A percentile compares a stretch with the other conserved stretches of the same genome.
phyloP scores from a whole-genome alignment of 2,797 vertebrate species.

The Dallia pectoralis region DNA sequence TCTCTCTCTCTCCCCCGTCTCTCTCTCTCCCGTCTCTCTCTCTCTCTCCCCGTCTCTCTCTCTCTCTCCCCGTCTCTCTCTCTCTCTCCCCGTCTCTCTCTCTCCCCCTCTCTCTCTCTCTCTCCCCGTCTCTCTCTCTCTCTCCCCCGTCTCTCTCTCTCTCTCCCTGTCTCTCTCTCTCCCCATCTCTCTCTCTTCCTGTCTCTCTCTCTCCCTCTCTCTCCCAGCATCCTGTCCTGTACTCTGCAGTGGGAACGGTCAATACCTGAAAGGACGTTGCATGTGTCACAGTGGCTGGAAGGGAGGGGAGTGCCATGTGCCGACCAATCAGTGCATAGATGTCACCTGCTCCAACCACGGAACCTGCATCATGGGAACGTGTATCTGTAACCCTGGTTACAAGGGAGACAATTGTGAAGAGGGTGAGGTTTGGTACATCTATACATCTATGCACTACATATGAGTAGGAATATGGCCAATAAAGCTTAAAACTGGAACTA shows the following conservation, averaged over 20 bases:
- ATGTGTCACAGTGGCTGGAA: slow-evolving; percentile 99
- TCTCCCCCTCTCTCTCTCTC: too few species aligned
- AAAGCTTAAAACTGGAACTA: too few species aligned
- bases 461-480: too few species aligned
- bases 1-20: too few species aligned
- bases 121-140: too few species aligned
- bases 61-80: too few species aligned
- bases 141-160: too few species aligned
- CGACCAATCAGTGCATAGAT: slow-evolving; percentile 95
- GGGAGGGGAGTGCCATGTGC: slow-evolving; percentile 93
- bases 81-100: not conserved
- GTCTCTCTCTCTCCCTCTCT: slow-evolving; percentile 14
- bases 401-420: slow-evolving; percentile 82
- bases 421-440: slow-evolving; percentile 51
- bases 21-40: not conserved
- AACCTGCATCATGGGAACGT: slow-evolving; percentile 95
- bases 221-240: slow-evolving; percentile 90
- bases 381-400: slow-evolving; percentile 94
- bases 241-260: slow-evolving; percentile 96
- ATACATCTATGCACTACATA: too few species aligned
- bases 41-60: not conserved
- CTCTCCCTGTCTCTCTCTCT: slow-evolving; percentile 3
- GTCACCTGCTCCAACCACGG: slow-evolving; percentile 92
- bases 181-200: not conserved
- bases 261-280: slow-evolving; percentile 97